Evolutionary conservation across 1,140 invertebrate species (phyloP).

Genomic region (Ephestia elutella): DNA sequence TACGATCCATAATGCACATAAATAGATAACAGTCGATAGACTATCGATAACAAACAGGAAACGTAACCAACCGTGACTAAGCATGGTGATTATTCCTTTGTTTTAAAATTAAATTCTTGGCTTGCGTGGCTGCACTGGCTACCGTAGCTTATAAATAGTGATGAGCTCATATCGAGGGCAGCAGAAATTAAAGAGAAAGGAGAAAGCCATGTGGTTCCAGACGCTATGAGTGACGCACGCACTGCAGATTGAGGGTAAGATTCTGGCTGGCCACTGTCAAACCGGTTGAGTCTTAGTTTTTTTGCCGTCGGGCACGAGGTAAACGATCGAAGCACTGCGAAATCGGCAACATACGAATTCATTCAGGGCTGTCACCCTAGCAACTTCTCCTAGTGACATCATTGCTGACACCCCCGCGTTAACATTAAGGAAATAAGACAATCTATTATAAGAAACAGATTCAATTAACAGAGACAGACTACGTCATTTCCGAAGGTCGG

Average conservation of each 20-base stretch:
- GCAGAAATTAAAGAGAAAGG: constrained; percentile 1
- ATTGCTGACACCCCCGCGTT: neutral
- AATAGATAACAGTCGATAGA: neutral
- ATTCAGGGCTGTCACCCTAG: constrained; percentile 13
- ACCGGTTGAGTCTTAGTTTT: constrained; percentile 54
- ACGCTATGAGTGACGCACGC: constrained; percentile 49
- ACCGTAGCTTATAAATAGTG: constrained; percentile 1
- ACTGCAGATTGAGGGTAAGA: constrained; percentile 53
- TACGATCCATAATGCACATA: too few species aligned
- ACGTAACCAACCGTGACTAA: constrained; percentile 44
- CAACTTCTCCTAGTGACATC: neutral
- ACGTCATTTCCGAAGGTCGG: constrained; percentile 19
- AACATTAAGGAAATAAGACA: constrained; percentile 12
- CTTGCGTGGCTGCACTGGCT: neutral
- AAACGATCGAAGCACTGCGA: constrained; percentile 37
- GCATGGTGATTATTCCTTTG: constrained; percentile 32
- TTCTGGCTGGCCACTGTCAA: constrained; percentile 50
- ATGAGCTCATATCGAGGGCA: constrained; percentile 7
- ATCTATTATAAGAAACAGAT: neutral
- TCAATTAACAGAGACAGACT: neutral
- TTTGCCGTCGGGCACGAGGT: constrained; percentile 29
- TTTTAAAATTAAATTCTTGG: constrained; percentile 5
- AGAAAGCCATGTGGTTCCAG: neutral
- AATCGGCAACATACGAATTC: constrained; percentile 33
- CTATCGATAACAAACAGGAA: constrained; percentile 54